Percentiles rank a stretch among this genome's conserved stretches.
Evolutionary conservation across 2,113 vertebrate species (phyloP).

Genomic region (Conger conger): DNA sequence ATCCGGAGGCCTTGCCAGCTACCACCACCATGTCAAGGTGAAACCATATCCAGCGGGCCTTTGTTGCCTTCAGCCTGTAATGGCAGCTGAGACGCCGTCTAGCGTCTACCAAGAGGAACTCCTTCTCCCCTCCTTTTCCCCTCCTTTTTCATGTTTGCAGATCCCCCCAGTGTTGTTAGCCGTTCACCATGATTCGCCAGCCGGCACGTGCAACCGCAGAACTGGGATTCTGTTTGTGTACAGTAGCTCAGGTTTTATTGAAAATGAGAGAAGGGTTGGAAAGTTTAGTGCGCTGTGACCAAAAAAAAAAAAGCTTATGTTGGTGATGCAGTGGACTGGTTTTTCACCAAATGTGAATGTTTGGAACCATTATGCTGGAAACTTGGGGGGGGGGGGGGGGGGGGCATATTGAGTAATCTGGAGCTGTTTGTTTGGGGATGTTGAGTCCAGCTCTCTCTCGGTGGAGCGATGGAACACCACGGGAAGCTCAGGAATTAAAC

Average conservation of each 20-base stretch:
- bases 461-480: background rate
- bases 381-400: background rate
- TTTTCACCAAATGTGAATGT: background rate
- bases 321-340: background rate
- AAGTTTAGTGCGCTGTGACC: background rate
- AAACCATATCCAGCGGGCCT: slow-evolving; percentile 9
- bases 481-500: slow-evolving; percentile 17
- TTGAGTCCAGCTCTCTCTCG: background rate
- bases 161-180: slow-evolving; percentile 15
- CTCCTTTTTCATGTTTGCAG: background rate
- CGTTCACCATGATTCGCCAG: slow-evolving; percentile 31
- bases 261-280: background rate
- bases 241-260: slow-evolving; percentile 33
- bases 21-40: background rate
- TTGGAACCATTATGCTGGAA: background rate
- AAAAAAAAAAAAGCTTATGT: background rate
- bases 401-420: background rate
- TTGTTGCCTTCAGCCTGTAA: slow-evolving; percentile 12
- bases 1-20: slow-evolving; percentile 18
- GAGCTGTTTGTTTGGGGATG: background rate
- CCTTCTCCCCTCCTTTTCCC: slow-evolving; percentile 6
- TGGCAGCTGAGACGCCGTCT: slow-evolving; percentile 23
- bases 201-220: background rate
- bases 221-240: slow-evolving; percentile 14
- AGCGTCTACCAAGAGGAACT: slow-evolving; percentile 7